A percentile compares a stretch with the other conserved stretches of the same genome.
phyloP scores from a whole-genome alignment of 2,797 vertebrate genomes.

The Propithecus perrieri region DNA sequence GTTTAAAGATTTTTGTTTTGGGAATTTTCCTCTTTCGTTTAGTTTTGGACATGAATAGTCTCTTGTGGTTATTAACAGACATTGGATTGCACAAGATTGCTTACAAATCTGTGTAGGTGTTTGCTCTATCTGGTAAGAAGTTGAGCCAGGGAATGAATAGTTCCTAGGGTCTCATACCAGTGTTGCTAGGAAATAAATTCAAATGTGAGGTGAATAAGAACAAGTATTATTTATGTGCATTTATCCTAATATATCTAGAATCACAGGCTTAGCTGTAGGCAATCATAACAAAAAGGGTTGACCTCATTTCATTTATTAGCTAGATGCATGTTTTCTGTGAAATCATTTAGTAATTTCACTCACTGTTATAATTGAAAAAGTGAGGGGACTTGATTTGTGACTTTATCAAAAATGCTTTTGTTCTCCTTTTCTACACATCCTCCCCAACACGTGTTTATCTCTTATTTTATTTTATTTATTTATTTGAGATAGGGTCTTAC shows the following conservation, averaged over 20 bases:
- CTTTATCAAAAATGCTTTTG: not conserved
- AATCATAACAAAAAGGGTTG: not conserved
- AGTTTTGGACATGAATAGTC: not conserved
- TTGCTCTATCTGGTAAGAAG: not conserved
- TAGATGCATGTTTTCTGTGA: not conserved
- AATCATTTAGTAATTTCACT: not conserved
- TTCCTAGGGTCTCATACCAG: not conserved
- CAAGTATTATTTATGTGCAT: not conserved
- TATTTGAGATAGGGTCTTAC: too few species aligned
- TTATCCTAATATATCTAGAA: conserved; percentile 26
- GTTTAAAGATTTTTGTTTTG: not conserved
- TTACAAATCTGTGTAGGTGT: not conserved
- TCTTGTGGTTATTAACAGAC: not conserved
- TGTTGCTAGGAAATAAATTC: not conserved
- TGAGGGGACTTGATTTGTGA: not conserved
- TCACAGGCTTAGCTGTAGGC: not conserved
- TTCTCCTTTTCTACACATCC: not conserved
- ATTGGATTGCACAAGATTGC: not conserved
- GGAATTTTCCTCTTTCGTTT: not conserved
- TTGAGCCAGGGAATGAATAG: not conserved
- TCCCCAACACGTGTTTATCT: not conserved
- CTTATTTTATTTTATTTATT: not conserved
- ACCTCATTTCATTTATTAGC: not conserved
- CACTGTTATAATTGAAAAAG: not conserved
- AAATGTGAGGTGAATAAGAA: not conserved